Conservation (phyloP, 2,888 invertebrate genomes). For the Microctonus brassicae region DNA sequence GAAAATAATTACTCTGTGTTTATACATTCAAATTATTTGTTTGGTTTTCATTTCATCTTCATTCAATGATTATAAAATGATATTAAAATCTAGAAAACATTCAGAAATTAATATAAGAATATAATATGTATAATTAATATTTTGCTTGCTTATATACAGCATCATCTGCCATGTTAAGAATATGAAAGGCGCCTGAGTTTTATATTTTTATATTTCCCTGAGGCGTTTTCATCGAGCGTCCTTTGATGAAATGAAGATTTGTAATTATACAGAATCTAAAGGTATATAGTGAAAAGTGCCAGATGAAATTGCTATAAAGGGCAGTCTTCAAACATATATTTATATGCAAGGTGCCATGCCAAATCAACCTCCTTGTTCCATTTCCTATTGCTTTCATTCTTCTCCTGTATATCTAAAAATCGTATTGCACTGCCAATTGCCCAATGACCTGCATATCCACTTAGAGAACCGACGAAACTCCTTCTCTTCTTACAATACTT, state of each 20-base stretch:
- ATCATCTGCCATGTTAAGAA: not conserved
- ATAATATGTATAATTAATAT: too few relatives aligned
- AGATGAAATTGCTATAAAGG: conserved; percentile 4
- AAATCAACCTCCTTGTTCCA: conserved; percentile 11
- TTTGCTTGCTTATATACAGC: too few relatives aligned
- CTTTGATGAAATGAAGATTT: conserved; percentile 14
- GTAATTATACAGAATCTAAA: conserved; percentile 19
- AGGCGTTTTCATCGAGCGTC: conserved; percentile 7
- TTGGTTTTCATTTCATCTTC: too few relatives aligned
- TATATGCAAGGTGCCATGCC: conserved; percentile 17
- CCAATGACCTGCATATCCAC: conserved; percentile 25
- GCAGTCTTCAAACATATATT: conserved; percentile 28
- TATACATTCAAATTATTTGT: not conserved
- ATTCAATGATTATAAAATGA: too few relatives aligned
- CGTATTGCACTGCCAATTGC: conserved; percentile 22
- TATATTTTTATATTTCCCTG: not conserved
- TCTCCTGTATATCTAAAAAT: conserved; percentile 19
- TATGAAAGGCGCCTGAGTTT: not conserved
- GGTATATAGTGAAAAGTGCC: conserved; percentile 2
- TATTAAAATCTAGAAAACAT: too few relatives aligned
- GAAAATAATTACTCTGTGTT: too few relatives aligned
- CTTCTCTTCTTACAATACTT: conserved; percentile 2
- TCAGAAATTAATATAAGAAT: too few relatives aligned
- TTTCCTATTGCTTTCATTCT: not conserved
- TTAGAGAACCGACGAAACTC: conserved; percentile 18